Evolutionary conservation across 2,113 vertebrate genomes (phyloP).

Genomic region (Gymnobelideus leadbeateri): DNA sequence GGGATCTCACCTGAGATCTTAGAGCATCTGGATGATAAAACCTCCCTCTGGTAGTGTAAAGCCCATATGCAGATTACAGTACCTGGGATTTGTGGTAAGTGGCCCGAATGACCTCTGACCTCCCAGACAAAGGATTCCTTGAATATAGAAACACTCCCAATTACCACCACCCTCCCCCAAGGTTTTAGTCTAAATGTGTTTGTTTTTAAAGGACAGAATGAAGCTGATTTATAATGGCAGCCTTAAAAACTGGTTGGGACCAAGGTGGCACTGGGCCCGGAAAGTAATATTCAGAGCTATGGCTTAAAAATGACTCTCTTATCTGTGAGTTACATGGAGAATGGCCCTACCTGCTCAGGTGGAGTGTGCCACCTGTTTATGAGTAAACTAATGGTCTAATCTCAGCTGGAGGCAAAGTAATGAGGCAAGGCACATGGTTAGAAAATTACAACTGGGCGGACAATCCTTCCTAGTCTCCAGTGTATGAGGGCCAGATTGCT

Average conservation of each 20-base stretch:
- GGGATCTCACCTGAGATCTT: neutral
- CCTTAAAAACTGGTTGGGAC: neutral
- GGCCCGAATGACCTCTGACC: neutral
- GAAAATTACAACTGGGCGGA: conserved; percentile 27
- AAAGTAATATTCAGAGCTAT: neutral
- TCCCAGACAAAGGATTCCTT: neutral
- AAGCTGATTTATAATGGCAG: conserved; percentile 1
- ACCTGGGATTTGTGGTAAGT: neutral
- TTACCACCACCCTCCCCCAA: neutral
- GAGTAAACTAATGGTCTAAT: conserved; percentile 82
- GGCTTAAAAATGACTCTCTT: conserved; percentile 70
- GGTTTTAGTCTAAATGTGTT: neutral
- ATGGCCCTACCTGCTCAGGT: conserved; percentile 75
- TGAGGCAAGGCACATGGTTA: conserved; percentile 59
- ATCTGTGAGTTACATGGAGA: conserved; percentile 80
- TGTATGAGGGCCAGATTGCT: neutral
- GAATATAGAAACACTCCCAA: neutral
- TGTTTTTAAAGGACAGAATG: neutral
- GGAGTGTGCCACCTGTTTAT: conserved; percentile 88
- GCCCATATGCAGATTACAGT: neutral
- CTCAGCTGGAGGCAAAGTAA: conserved; percentile 80
- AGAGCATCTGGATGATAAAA: neutral
- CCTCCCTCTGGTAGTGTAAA: neutral
- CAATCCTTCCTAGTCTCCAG: conserved; percentile 38
- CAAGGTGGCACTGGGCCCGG: fast-evolving